These are phyloP conservation scores for Drepanosiphum platanoidis DNA, from an alignment of 2,888 invertebrate species.

Conservation along the genomic window DNA sequence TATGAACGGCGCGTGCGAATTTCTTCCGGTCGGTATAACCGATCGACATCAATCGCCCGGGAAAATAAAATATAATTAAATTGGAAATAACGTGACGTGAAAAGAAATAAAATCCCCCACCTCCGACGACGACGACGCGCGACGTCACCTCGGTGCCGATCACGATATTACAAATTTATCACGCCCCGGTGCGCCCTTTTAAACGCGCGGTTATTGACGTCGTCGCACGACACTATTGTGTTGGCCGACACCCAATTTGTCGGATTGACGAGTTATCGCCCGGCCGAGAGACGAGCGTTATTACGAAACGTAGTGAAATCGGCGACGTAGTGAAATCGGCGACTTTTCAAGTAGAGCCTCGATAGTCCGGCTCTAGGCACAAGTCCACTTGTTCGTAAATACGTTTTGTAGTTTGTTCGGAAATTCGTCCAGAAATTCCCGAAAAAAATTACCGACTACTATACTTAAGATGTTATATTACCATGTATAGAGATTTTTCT, in stretches of 20 bases:
- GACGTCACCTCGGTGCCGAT: slow-evolving; percentile 7
- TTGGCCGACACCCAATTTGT: slow-evolving; percentile 42
- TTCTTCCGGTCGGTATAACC: background rate
- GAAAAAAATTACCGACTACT: too few relatives aligned
- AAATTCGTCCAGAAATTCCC: too few relatives aligned
- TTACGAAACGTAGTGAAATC: background rate
- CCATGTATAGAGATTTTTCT: too few relatives aligned
- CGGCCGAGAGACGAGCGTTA: slow-evolving; percentile 3
- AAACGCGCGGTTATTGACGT: slow-evolving; percentile 5
- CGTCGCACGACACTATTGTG: slow-evolving; percentile 9
- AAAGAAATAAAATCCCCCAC: slow-evolving; percentile 38
- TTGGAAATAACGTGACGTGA: slow-evolving; percentile 54
- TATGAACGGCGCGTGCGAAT: background rate
- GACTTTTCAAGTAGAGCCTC: too few relatives aligned
- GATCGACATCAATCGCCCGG: slow-evolving; percentile 1
- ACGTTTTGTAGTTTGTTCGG: too few relatives aligned
- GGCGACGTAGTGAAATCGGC: background rate
- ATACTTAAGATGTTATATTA: too few relatives aligned
- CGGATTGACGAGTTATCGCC: background rate
- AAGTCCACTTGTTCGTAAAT: too few relatives aligned
- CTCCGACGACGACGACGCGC: background rate
- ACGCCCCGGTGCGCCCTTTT: slow-evolving; percentile 41
- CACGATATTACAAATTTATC: slow-evolving; percentile 51
- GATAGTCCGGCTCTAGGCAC: too few relatives aligned
- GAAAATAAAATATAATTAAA: slow-evolving; percentile 50